Conservation (phyloP, 2,797 vertebrate genomes). For the Megalops cyprinoides region DNA sequence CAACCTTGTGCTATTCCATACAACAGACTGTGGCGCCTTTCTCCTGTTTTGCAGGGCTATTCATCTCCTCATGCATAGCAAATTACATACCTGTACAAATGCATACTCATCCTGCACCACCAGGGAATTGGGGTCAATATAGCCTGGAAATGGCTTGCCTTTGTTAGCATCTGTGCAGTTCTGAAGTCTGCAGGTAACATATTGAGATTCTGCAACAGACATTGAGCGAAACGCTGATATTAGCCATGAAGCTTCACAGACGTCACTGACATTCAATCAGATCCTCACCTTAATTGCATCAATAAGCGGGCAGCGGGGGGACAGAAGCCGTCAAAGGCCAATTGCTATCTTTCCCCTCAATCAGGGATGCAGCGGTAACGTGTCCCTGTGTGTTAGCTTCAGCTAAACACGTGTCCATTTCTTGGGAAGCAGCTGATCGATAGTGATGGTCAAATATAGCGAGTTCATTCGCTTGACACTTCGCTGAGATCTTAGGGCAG, state of each 20-base stretch:
- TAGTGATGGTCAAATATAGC: conserved; percentile 56
- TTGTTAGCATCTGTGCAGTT: conserved; percentile 94
- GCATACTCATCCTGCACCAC: conserved; percentile 99
- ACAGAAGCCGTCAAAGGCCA: conserved; percentile 61
- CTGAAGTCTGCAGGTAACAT: conserved; percentile 94
- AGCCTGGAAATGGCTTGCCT: conserved; percentile 94
- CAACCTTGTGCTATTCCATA: too few species aligned
- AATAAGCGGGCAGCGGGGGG: conserved; percentile 58
- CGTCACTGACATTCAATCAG: conserved; percentile 57
- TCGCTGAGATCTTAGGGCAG: conserved; percentile 3
- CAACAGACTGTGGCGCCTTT: not conserved
- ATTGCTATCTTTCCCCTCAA: conserved; percentile 59
- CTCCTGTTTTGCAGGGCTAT: not conserved
- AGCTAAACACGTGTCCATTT: conserved; percentile 59
- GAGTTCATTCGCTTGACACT: conserved; percentile 30
- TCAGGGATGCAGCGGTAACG: conserved; percentile 48
- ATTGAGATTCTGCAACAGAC: conserved; percentile 85
- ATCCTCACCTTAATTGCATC: conserved; percentile 61
- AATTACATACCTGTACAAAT: conserved; percentile 92
- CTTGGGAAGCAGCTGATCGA: conserved; percentile 56
- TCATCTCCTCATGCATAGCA: conserved; percentile 7
- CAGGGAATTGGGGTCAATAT: conserved; percentile 95
- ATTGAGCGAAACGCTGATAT: conserved; percentile 48
- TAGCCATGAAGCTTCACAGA: conserved; percentile 60
- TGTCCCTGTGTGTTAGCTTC: conserved; percentile 56